Evolutionary conservation across 30 jellyfish, hydroid and myxozoan genomes (phyloP).

Genomic region (Turritopsis dohrnii): DNA sequence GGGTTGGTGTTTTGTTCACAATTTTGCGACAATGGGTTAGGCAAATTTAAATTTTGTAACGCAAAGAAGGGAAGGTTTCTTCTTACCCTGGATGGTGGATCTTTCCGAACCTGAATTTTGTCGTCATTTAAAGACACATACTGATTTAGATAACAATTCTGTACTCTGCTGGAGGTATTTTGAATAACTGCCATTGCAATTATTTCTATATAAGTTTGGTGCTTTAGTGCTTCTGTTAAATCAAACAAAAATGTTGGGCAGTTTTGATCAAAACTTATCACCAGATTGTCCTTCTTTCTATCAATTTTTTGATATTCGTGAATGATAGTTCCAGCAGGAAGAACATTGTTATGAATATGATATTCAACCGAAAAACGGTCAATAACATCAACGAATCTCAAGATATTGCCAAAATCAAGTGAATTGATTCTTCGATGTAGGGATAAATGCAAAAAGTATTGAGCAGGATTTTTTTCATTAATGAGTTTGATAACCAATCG

Average conservation of each 20-base stretch:
- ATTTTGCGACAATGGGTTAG: neutral
- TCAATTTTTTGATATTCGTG: neutral
- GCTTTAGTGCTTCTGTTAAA: neutral
- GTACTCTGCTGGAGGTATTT: neutral
- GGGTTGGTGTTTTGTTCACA: slow-evolving; percentile 20
- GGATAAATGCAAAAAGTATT: neutral
- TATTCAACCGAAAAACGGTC: neutral
- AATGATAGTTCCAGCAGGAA: neutral
- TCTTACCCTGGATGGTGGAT: neutral
- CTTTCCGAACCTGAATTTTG: neutral
- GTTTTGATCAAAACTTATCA: neutral
- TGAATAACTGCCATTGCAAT: neutral
- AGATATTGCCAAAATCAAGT: neutral
- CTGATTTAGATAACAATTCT: neutral
- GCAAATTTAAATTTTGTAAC: neutral
- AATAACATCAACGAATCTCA: neutral
- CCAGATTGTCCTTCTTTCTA: neutral
- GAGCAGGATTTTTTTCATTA: neutral
- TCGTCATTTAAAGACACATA: neutral
- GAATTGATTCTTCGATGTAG: neutral
- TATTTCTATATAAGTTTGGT: neutral
- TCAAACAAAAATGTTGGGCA: neutral
- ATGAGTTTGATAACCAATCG: neutral
- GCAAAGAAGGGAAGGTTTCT: neutral
- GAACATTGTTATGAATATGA: neutral